phyloP scores from a whole-genome alignment of 2,888 invertebrate species.

The Electrophaes corylata region DNA sequence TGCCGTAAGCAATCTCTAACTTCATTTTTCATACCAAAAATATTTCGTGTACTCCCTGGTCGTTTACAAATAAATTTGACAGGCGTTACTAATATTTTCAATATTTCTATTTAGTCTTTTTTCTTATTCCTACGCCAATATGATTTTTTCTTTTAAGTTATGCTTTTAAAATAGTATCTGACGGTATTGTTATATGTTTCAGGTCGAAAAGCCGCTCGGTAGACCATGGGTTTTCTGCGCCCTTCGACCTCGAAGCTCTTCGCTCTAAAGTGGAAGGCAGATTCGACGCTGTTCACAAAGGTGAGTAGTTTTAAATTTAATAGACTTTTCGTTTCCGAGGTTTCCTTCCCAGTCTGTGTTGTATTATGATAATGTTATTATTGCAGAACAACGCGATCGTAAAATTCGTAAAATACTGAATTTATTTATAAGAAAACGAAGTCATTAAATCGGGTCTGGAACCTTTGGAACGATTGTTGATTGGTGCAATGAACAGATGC shows the following conservation, averaged over 20 bases:
- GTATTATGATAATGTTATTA: slow-evolving; percentile 26
- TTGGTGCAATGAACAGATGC: slow-evolving; percentile 27
- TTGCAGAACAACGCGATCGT: slow-evolving; percentile 16
- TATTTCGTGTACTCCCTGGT: slow-evolving; percentile 22
- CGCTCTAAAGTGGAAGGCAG: slow-evolving; percentile 94
- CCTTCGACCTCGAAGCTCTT: slow-evolving; percentile 93
- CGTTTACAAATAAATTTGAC: slow-evolving; percentile 15
- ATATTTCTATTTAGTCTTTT: not conserved
- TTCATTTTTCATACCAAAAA: slow-evolving; percentile 30
- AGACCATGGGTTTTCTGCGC: slow-evolving; percentile 94
- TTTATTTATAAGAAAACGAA: slow-evolving; percentile 25
- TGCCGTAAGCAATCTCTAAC: slow-evolving; percentile 32
- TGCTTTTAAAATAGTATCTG: slow-evolving; percentile 6
- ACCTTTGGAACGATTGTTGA: slow-evolving; percentile 20
- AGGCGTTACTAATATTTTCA: slow-evolving; percentile 1
- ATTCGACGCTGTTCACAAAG: slow-evolving; percentile 89
- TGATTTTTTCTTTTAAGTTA: not conserved
- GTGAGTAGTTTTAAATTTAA: slow-evolving; percentile 51
- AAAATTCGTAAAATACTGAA: slow-evolving; percentile 25
- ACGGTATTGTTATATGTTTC: slow-evolving; percentile 58
- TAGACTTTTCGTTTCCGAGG: too few relatives aligned
- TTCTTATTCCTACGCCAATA: not conserved
- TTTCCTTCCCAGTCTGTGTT: not conserved
- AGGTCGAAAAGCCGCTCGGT: slow-evolving; percentile 97
- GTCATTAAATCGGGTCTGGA: slow-evolving; percentile 14